Conservation (phyloP, 2,797 vertebrate genomes). For the Mus caroli region DNA sequence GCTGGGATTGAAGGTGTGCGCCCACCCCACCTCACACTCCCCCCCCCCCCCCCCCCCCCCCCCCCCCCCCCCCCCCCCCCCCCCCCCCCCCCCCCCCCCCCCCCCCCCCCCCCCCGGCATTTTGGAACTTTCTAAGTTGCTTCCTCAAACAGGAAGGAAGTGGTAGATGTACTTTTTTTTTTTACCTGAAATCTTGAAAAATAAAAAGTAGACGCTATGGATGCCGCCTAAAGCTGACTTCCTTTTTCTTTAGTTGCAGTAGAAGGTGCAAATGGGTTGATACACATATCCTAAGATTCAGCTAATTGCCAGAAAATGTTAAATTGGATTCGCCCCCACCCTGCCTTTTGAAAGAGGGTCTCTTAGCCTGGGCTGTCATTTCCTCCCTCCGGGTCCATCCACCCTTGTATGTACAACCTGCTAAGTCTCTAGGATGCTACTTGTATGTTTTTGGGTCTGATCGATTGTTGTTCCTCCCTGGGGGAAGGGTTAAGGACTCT, state of each 20-base stretch:
- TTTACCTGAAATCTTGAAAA: neutral
- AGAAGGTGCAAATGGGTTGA: neutral
- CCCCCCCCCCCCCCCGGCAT: no score
- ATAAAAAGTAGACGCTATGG: neutral
- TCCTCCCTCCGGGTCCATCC: neutral
- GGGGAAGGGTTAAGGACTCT: neutral
- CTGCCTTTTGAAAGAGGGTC: neutral
- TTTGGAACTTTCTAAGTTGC: neutral
- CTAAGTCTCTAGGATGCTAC: neutral
- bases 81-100: no score
- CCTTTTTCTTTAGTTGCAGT: neutral
- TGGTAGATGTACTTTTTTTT: neutral
- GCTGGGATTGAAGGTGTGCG: no score
- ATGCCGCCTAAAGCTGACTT: neutral
- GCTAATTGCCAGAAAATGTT: neutral
- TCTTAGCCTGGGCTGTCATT: neutral
- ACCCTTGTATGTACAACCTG: neutral
- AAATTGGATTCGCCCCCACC: neutral
- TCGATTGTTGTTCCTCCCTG: neutral
- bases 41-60: no score
- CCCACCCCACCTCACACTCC: no score
- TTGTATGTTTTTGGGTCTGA: neutral
- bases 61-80: no score
- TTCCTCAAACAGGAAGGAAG: neutral
- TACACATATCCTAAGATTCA: neutral